Evolutionary conservation across 2,113 vertebrate genomes (phyloP), one percentile per base, ranked within the genome.

Genomic region (Silurus meridionalis): DNA sequence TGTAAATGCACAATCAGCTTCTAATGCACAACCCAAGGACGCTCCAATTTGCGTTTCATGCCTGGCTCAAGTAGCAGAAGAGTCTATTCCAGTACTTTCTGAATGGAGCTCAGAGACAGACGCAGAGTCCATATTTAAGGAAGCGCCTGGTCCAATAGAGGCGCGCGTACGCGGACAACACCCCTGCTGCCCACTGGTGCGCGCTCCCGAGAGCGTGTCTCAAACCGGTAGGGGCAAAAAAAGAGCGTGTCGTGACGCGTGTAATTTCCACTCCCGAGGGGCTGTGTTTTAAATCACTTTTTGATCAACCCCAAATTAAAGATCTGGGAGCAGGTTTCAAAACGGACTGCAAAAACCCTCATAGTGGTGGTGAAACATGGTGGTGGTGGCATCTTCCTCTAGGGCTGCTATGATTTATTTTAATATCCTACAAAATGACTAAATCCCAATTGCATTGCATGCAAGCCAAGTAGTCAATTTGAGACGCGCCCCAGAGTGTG

Each of bases 131-230:
- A 90, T 91, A 92, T 93, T 92, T 90, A 78, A 91, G 82, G 66
- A 37, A 80, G 28, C 37, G 23, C 58, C 14, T 28, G 79, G 82
- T 50, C 96, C 96, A 96, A 96, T 96, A 67, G 90, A 86, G 50
- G 72, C 4, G 57, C 50, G 10, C 2, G 87, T 46, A 81, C 55
- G 60, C 80, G 91, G 95, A 94, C 95, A 95, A 96, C 96, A 89
- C 96, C 77, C 95, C 91, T 89, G 82, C 7, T 63, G 82, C 52
- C 77, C 66, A 57, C 50, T 21, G 66, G 46, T 63, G 13, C 80
- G 80, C n/a, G 80, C 10, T 9, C 15, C 19, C 2, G 8, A 15
- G 82, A 53, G 82, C 60, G 25, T 2, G 67, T 83, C 53, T 23
- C 67, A 83, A 83, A 46, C 53, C 82, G 64, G 37, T 37, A 37